Evolutionary conservation across 2,113 vertebrate genomes (phyloP).

Genomic region (Columbina picui): DNA sequence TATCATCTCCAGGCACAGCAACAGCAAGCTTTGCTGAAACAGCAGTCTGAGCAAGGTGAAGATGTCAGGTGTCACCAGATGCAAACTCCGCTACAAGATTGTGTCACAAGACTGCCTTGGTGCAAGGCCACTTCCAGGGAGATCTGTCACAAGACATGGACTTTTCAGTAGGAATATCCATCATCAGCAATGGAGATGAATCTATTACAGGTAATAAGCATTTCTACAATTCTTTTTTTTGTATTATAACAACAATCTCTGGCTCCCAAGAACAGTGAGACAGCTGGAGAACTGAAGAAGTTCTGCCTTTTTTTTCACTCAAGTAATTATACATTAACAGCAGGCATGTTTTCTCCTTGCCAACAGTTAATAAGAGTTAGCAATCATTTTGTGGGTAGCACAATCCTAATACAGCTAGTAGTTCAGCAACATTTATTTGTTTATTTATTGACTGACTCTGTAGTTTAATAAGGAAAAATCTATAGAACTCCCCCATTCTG

Average conservation of each 20-base stretch:
- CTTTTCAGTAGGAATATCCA: background rate
- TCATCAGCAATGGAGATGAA: background rate
- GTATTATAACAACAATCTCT: background rate
- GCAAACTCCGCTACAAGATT: accelerated
- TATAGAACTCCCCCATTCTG: background rate
- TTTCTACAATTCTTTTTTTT: background rate
- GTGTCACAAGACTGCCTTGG: background rate
- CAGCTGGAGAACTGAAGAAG: background rate
- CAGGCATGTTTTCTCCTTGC: background rate
- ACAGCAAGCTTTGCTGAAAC: background rate
- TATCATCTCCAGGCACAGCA: background rate
- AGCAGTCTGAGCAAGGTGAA: background rate
- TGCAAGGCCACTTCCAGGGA: background rate
- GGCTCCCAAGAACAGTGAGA: background rate
- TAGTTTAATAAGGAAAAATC: background rate
- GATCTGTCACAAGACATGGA: background rate
- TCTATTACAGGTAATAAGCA: background rate
- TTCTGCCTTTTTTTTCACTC: background rate
- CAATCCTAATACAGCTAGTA: background rate
- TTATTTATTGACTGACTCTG: background rate
- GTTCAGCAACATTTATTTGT: background rate
- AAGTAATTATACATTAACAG: background rate
- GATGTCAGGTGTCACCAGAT: background rate
- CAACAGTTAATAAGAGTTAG: background rate
- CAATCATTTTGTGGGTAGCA: background rate